These are phyloP conservation scores for Acronicta alni DNA, from an alignment of 2,888 invertebrate species.

Conservation along the genomic window DNA sequence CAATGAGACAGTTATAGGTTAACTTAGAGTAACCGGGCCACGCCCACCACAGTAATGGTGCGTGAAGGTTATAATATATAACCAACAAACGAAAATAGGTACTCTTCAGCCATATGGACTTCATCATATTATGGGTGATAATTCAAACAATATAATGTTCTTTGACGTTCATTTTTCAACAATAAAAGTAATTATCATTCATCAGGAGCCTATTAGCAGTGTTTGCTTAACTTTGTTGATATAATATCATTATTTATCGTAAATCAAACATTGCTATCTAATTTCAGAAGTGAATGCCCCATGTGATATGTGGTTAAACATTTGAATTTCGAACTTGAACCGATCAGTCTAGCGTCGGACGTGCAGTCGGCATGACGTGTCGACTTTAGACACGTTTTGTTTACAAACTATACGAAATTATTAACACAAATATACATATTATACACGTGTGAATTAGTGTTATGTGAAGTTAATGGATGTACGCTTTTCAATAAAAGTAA, in stretches of 20 bases:
- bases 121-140: background rate
- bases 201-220: background rate
- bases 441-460: constrained; percentile 27
- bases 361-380: constrained; percentile 10
- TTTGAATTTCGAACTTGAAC: background rate
- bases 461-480: constrained; percentile 42
- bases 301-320: background rate
- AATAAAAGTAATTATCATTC: background rate
- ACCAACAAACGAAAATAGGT: background rate
- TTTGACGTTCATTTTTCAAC: background rate
- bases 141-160: background rate
- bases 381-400: constrained; percentile 18
- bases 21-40: too few relatives aligned
- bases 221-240: background rate
- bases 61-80: constrained; percentile 9
- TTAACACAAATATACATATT: constrained; percentile 7
- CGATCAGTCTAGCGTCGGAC: constrained; percentile 17
- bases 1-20: too few relatives aligned
- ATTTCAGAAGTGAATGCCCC: constrained; percentile 4
- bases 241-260: constrained; percentile 5
- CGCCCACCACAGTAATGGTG: background rate
- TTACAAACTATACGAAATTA: constrained; percentile 19
- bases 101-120: background rate
- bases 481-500: constrained; percentile 17
- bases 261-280: background rate